phyloP scores from a whole-genome alignment of 1,140 invertebrate genomes.

The Lerema accius region DNA sequence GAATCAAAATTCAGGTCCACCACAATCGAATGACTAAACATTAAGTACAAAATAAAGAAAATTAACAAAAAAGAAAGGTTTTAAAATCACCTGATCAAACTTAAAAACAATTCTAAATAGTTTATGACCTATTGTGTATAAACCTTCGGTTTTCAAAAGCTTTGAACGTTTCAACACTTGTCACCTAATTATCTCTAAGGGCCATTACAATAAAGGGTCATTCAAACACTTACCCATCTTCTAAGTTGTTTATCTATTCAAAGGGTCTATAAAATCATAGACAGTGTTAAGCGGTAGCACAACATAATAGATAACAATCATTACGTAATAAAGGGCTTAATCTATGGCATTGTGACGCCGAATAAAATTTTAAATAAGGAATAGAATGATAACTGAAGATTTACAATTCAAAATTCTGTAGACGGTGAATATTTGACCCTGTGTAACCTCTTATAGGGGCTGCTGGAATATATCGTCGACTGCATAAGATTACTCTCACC shows the following conservation, averaged over 20 bases:
- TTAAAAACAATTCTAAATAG: no score
- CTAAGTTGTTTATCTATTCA: slow-evolving; percentile 28
- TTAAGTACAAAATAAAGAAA: no score
- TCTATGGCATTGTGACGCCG: slow-evolving; percentile 16
- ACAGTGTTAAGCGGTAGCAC: slow-evolving; percentile 2
- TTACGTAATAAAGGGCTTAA: slow-evolving; percentile 9
- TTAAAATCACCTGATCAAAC: no score
- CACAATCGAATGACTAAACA: no score
- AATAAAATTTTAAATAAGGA: slow-evolving; percentile 18
- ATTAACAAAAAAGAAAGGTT: no score
- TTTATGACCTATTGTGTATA: no score
- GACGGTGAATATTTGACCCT: slow-evolving; percentile 62
- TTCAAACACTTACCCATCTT: slow-evolving; percentile 10
- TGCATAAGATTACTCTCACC: slow-evolving; percentile 77
- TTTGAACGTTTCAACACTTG: no score
- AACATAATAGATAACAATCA: slow-evolving; percentile 22
- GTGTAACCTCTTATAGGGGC: slow-evolving; percentile 67
- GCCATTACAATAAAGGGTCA: slow-evolving; percentile 13
- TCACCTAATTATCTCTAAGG: no score
- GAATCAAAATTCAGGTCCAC: no score
- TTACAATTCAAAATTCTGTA: slow-evolving; percentile 65
- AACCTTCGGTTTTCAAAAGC: no score
- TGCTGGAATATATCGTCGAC: slow-evolving; percentile 60
- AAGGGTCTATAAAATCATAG: slow-evolving; percentile 21
- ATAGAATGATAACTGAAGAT: slow-evolving; percentile 43